These are phyloP conservation scores for Sphecodes monilicornis DNA, from an alignment of 2,888 invertebrate species.

Conservation along the genomic window DNA sequence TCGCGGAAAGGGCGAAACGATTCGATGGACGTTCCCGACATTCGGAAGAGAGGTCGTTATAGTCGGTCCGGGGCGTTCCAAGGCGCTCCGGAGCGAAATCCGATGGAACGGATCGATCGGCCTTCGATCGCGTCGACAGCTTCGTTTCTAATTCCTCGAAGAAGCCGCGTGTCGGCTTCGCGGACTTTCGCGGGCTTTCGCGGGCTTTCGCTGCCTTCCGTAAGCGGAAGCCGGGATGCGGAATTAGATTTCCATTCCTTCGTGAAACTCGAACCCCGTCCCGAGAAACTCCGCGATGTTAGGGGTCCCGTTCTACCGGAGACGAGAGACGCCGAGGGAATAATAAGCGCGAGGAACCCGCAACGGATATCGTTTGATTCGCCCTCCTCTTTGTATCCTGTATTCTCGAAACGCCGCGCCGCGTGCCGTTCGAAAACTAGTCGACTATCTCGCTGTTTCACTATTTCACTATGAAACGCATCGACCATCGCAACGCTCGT, in stretches of 20 bases:
- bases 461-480: too few species aligned
- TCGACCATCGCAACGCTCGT: too few species aligned
- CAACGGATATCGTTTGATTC: background rate
- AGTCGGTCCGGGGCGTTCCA: background rate
- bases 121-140: background rate
- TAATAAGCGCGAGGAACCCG: background rate
- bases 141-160: slow-evolving; percentile 44
- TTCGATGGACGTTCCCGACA: background rate
- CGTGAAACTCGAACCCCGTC: slow-evolving; percentile 45
- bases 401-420: background rate
- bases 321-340: background rate
- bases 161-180: slow-evolving; percentile 28
- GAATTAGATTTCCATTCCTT: slow-evolving; percentile 53
- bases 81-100: background rate
- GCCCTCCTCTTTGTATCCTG: background rate
- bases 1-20: background rate
- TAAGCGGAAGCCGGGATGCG: slow-evolving; percentile 15
- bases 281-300: slow-evolving; percentile 25
- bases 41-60: background rate
- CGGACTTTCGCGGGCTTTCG: slow-evolving; percentile 24
- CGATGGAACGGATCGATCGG: slow-evolving; percentile 27
- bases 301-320: slow-evolving; percentile 11
- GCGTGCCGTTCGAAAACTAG: too few species aligned
- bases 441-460: too few species aligned
- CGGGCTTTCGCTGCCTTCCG: slow-evolving; percentile 26